Percentiles rank a stretch among this genome's conserved stretches.
Evolutionary conservation across 1,140 invertebrate genomes (phyloP).

Genomic region (Grapholita molesta): DNA sequence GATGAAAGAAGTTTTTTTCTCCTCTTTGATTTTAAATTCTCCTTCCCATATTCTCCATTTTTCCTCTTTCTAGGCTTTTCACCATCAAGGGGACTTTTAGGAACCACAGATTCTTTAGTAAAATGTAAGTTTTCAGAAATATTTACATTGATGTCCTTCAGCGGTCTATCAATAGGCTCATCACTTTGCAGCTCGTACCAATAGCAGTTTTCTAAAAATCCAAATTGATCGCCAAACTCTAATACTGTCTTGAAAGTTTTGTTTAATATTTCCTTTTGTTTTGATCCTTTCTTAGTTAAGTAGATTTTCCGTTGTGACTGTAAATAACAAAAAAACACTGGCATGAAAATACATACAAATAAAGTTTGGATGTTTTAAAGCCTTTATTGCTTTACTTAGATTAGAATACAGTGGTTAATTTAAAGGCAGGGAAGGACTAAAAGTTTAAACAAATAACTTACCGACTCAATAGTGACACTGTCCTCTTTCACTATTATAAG

Average conservation of each 20-base stretch:
- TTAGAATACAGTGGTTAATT: no score
- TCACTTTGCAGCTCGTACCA: slow-evolving; percentile 46
- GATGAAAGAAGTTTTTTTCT: not conserved
- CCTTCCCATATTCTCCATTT: not conserved
- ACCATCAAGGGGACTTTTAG: not conserved
- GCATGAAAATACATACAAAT: not conserved
- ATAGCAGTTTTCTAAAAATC: slow-evolving; percentile 45
- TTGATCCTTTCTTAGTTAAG: slow-evolving; percentile 34
- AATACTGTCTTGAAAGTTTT: slow-evolving; percentile 31
- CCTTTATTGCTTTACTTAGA: no score
- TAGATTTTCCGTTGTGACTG: slow-evolving; percentile 64
- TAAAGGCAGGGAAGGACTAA: no score
- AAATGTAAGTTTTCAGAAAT: not conserved
- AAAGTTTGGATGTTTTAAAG: not conserved
- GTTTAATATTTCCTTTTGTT: slow-evolving; percentile 37
- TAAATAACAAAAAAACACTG: slow-evolving; percentile 22
- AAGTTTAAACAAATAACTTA: slow-evolving; percentile 40
- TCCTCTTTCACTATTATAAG: slow-evolving; percentile 41
- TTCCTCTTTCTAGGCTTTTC: not conserved
- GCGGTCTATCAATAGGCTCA: not conserved
- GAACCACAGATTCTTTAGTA: not conserved
- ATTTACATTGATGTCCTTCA: not conserved
- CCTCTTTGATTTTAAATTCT: not conserved
- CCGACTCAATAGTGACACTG: slow-evolving; percentile 47
- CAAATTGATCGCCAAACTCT: slow-evolving; percentile 53